Percentiles rank a stretch among this genome's conserved stretches.
Conservation (phyloP, 2,113 vertebrate genomes). For the Bubalus kerabau region DNA sequence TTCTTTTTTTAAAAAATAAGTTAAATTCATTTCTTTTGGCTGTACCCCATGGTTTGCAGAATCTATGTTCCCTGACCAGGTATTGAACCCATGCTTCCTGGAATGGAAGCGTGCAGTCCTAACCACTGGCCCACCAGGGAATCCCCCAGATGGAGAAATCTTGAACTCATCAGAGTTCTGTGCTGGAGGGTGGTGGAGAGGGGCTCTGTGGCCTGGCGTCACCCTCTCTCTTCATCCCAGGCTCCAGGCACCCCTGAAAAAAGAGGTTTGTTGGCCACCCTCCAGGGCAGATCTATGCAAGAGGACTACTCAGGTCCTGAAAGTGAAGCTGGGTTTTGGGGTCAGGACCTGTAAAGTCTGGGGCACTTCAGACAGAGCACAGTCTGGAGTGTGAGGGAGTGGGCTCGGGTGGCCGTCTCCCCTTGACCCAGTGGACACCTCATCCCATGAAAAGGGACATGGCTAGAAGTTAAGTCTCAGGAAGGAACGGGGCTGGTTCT, state of each 20-base stretch:
- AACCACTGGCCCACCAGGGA: not conserved
- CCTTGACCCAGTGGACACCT: not conserved
- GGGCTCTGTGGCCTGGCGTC: rapidly evolving
- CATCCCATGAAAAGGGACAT: not conserved
- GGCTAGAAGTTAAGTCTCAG: not conserved
- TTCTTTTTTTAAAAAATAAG: not conserved
- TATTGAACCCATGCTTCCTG: not conserved
- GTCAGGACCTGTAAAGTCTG: too few relatives aligned
- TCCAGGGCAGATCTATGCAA: not conserved
- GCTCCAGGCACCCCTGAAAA: not conserved
- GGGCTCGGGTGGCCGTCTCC: not conserved
- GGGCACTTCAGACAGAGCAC: not conserved
- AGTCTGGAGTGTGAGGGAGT: not conserved
- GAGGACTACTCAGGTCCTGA: not conserved
- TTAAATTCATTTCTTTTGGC: not conserved
- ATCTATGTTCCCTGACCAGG: not conserved
- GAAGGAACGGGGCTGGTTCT: not conserved
- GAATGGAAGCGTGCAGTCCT: not conserved
- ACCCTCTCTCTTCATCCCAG: not conserved
- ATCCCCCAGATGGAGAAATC: not conserved
- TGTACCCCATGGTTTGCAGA: not conserved
- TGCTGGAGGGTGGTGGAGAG: not conserved
- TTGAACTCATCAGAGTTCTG: not conserved
- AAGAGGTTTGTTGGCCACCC: not conserved
- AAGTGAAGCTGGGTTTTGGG: not conserved